Conservation (phyloP, 2,797 vertebrate genomes). For the Sebastes matsubarae region DNA sequence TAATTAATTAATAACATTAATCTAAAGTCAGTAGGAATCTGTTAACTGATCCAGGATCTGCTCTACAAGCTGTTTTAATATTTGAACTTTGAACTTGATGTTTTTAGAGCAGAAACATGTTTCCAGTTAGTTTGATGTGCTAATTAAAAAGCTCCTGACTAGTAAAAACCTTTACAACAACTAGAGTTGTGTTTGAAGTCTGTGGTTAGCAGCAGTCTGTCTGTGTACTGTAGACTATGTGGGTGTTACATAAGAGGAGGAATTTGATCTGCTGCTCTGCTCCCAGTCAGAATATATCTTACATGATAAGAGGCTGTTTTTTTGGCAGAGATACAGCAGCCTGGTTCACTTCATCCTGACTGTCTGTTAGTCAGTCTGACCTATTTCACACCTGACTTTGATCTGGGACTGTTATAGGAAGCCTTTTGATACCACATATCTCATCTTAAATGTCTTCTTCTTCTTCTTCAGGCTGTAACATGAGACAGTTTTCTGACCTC, state of each 20-base stretch:
- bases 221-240: no score
- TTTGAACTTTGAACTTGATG: neutral
- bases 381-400: neutral
- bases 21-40: fast-evolving
- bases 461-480: neutral
- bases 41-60: neutral
- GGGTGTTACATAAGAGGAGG: slow-evolving; percentile 22
- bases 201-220: neutral
- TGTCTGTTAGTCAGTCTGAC: neutral
- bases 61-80: no score
- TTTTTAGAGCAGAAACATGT: neutral
- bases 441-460: neutral
- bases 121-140: neutral
- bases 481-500: neutral
- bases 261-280: slow-evolving; percentile 24
- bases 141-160: neutral
- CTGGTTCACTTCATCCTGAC: neutral
- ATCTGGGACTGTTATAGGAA: neutral
- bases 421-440: neutral
- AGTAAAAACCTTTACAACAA: slow-evolving; percentile 20
- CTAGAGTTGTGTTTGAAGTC: neutral
- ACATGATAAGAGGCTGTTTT: neutral
- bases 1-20: neutral
- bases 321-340: neutral
- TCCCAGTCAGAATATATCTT: neutral